A percentile compares a stretch with the other conserved stretches of the same genome.
These are phyloP conservation scores for Pristionchus maxplancki DNA, from an alignment of 2,888 invertebrate species.

Conservation along the genomic window DNA sequence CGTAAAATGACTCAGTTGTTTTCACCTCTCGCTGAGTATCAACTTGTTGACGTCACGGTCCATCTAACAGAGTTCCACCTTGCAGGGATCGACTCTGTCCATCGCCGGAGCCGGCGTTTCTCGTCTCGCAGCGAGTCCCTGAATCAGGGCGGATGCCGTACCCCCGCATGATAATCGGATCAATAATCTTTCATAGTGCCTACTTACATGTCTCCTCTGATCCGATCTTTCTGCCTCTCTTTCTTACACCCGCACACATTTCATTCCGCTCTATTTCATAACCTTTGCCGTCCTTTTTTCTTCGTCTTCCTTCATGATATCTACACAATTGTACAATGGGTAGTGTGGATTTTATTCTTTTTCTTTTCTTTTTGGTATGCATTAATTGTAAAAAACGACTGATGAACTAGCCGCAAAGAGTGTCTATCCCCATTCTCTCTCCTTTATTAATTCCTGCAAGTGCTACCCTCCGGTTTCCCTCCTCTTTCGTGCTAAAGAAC, in stretches of 20 bases:
- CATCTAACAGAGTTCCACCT: neutral
- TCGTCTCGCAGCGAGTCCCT: constrained; percentile 21
- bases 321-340: constrained; percentile 30
- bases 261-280: constrained; percentile 20
- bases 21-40: neutral
- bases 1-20: constrained; percentile 3
- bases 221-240: constrained; percentile 19
- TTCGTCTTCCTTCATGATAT: neutral
- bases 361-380: neutral
- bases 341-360: constrained; percentile 7
- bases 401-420: constrained; percentile 28
- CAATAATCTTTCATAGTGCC: constrained; percentile 9
- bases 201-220: constrained; percentile 14
- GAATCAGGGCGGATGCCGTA: neutral
- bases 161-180: constrained; percentile 7
- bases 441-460: constrained; percentile 26
- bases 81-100: constrained; percentile 34
- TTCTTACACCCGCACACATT: neutral
- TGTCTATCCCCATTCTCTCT: neutral
- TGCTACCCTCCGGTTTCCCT: constrained; percentile 33
- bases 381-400: constrained; percentile 10
- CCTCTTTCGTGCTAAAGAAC: neutral
- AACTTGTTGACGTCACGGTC: neutral
- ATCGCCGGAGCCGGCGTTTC: constrained; percentile 15
- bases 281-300: neutral